Conservation (phyloP, 2,113 vertebrate genomes). For the Lepisosteus osseus region DNA sequence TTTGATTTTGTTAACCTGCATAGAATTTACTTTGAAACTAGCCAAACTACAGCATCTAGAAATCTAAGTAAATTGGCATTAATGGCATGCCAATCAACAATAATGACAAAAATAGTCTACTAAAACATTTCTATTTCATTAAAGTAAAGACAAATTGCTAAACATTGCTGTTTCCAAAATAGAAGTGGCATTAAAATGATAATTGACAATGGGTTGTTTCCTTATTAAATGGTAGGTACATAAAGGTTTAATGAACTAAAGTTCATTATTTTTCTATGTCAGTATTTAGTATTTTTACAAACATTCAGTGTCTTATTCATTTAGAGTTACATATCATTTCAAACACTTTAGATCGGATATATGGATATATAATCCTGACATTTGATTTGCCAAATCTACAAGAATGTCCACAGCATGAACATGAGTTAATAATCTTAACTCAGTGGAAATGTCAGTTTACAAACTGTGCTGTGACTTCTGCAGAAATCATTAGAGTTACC, state of each 20-base stretch:
- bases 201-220: no score
- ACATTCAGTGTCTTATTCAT: neutral
- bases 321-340: slow-evolving; percentile 30
- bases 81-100: slow-evolving; percentile 52
- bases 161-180: no score
- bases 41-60: slow-evolving; percentile 18
- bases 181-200: no score
- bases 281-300: no score
- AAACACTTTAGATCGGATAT: neutral
- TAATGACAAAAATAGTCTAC: slow-evolving; percentile 25
- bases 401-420: neutral
- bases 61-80: slow-evolving; percentile 43
- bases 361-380: neutral
- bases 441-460: no score
- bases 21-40: slow-evolving; percentile 65
- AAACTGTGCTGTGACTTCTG: no score
- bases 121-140: slow-evolving; percentile 25
- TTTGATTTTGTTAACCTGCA: slow-evolving; percentile 30
- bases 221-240: no score
- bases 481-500: no score
- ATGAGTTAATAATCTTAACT: no score
- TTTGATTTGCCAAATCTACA: slow-evolving; percentile 21
- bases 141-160: slow-evolving; percentile 17
- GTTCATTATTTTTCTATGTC: no score
- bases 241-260: no score